Evolutionary conservation across 2,797 vertebrate genomes (phyloP).

Genomic region (Sebastes diaconus): DNA sequence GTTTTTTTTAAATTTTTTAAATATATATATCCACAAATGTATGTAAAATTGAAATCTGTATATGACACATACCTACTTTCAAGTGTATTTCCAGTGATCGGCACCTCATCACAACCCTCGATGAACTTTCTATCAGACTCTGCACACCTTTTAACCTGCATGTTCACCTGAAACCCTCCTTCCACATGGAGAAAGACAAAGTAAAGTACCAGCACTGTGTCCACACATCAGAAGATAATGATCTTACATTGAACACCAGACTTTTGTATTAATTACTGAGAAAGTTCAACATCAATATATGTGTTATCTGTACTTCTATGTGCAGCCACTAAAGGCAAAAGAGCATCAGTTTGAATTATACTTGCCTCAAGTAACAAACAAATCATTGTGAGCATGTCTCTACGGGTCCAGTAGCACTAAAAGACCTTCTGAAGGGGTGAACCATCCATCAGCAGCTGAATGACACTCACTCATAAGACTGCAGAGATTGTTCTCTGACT

Average conservation of each 20-base stretch:
- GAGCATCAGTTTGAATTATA: neutral
- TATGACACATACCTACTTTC: neutral
- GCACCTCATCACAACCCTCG: neutral
- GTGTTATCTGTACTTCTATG: neutral
- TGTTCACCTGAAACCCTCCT: neutral
- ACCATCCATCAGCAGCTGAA: neutral
- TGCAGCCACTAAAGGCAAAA: neutral
- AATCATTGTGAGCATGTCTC: neutral
- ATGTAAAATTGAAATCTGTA: neutral
- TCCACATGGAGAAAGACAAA: neutral
- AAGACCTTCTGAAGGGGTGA: neutral
- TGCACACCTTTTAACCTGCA: neutral
- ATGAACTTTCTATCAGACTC: neutral
- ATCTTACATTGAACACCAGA: neutral
- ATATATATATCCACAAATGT: neutral
- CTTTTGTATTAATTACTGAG: neutral
- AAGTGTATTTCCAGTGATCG: neutral
- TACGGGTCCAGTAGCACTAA: neutral
- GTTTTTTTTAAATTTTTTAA: too few species aligned
- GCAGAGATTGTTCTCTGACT: slow-evolving; percentile 2
- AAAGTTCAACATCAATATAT: too few species aligned
- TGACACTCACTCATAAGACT: neutral
- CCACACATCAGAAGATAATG: neutral
- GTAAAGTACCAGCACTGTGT: neutral
- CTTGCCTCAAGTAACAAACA: neutral